A percentile compares a stretch with the other conserved stretches of the same genome.
These are phyloP conservation scores for Bhutanitis thaidina DNA, from an alignment of 2,888 invertebrate species.

Conservation along the genomic window DNA sequence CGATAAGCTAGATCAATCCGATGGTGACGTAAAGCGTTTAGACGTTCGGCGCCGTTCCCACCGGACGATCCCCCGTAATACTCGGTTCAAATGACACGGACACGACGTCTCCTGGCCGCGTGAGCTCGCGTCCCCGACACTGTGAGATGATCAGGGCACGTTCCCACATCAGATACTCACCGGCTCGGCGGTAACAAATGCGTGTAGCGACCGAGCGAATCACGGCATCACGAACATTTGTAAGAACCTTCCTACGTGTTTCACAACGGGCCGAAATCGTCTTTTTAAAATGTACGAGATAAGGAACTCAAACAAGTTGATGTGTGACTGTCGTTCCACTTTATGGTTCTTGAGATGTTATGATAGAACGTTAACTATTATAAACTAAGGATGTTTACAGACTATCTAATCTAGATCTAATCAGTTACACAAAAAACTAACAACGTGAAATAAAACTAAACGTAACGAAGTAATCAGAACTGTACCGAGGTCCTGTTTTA, in stretches of 20 bases:
- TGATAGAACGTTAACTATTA: too few species aligned
- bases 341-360: background rate
- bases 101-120: background rate
- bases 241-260: conserved; percentile 4
- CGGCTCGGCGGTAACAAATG: conserved; percentile 1
- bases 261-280: background rate
- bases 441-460: too few species aligned
- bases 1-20: background rate
- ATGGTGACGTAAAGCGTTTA: background rate
- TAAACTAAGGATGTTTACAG: too few species aligned
- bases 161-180: background rate
- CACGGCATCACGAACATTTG: conserved; percentile 13
- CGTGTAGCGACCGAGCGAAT: conserved; percentile 10
- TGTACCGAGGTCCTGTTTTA: too few species aligned
- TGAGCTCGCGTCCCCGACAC: background rate
- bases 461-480: too few species aligned
- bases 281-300: conserved; percentile 3
- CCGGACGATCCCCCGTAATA: background rate
- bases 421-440: too few species aligned
- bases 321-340: background rate
- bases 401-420: too few species aligned
- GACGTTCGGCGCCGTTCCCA: background rate
- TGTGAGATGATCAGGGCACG: background rate
- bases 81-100: background rate
- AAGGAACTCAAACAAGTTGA: background rate